Base-by-base conservation (phyloP, 1,140 invertebrate genomes). In the Diachasma alloeum region DNA sequence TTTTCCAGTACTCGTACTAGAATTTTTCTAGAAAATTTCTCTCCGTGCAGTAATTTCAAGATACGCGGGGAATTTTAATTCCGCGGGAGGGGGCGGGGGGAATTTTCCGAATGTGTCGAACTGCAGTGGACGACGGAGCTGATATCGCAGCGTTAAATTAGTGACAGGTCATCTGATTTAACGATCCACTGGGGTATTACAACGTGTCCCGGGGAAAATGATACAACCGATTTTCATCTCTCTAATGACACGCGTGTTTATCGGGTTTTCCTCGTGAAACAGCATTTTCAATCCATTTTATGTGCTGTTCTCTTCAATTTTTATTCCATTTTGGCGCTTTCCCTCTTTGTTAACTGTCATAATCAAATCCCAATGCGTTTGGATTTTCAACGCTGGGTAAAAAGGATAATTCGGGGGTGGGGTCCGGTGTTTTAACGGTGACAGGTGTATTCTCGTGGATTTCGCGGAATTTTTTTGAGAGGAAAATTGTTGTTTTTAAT, bases 121-220 rank as follows among this genome's bases (percentile, higher is more conserved):
- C 6, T 31, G 31, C 31, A 31, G 2, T 31, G 31, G 31, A 31
- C 31, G 31, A 31, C 2, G 31, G 31, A 6, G 31, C 6, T 31
- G 31, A 31, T 46, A 44, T 39, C 42, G 59, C 24, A 36, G 66
- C 46, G 74, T 53, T 46, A 75, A 75, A 74, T 74, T 74, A 84
- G 82, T 81, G 84, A 84, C 82, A 74, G 79, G 80, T 82, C 82
- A 83, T 84, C 81, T 78, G 80, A 84, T 86, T 85, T 86, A 84
- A 84, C 84, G 82, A 81, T 79, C 66, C 78, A 44, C 66, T 39
- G 37, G 72, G 36, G 59, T 53, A 66, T 73, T 67, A 74, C 42
- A 73, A 59, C 53, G 17, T 59, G 53, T 59, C 53, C 1, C 2
- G 17, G 56, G 68, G 59, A 17, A 72, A 72, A 56, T 70, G 26